Base-by-base conservation (phyloP, 2,888 invertebrate genomes). In the Dicycla oo region DNA sequence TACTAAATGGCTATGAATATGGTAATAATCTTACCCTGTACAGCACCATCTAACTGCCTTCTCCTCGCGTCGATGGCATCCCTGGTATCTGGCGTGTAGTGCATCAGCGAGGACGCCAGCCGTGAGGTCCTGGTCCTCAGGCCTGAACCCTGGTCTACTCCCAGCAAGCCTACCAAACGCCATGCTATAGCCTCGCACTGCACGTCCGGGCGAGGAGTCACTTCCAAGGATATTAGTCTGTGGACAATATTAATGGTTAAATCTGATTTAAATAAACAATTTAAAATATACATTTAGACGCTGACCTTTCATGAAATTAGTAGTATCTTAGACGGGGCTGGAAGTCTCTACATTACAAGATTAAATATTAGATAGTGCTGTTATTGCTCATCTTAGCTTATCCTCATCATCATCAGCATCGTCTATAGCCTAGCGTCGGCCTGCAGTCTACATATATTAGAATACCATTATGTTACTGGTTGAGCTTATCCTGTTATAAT, bases 141-240 rank as follows among this genome's bases (percentile, higher is more conserved):
- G 0, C 97, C 97, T 0, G 97, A 95, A 74, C 97, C 97, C 86
- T 97, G 94, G 75, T 94, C 94, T 13, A 89, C 91, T 0, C 95
- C 96, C 83, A 99, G 97, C 54, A 98, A 96, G 58, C 97, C 97
- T 10, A 99, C 98, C 88, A 99, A 96, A 77, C 98, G 97, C 98
- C 98, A 98, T 18, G 98, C 97, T 6, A 99, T 98, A 53, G 97
- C 97, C 88, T 99, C 98, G 72, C 98, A 97, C 87, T 97, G 97
- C 58, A 97, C 94, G 77, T 97, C 97, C 0, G 97, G 97, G 4
- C 97, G 97, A 3, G 97, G 97, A 34, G 96, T 93, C 67, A 97
- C 91, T 68, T 96, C 94, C 66, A 96, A 80, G 0, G 94, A 92
- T 83, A 95, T 92, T 57, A 96, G 73, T 84, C 96, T 96, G 90